phyloP scores from a whole-genome alignment of 2,113 vertebrate genomes.

The Lepidothrix coronata region DNA sequence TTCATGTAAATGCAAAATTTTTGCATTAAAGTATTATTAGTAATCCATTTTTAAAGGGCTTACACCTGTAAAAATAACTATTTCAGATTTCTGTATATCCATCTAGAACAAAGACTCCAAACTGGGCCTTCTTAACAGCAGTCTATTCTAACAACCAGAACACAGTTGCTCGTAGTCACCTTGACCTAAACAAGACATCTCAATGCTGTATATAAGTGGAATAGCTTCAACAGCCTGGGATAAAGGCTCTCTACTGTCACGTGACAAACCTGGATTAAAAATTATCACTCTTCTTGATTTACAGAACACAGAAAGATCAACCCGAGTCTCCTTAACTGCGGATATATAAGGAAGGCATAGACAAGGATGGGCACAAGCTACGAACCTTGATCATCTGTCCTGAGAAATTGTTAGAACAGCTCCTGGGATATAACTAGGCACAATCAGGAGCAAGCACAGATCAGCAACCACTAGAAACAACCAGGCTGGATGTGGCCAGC shows the following conservation, averaged over 20 bases:
- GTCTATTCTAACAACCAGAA: neutral
- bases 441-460: neutral
- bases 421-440: neutral
- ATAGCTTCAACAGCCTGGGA: neutral
- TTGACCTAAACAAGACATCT: neutral
- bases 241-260: neutral
- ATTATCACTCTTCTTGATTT: neutral
- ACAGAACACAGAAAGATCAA: neutral
- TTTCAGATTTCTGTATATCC: neutral
- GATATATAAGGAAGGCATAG: neutral
- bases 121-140: neutral
- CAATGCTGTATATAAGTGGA: neutral
- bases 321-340: neutral
- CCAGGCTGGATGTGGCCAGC: neutral
- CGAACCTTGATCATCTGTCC: neutral
- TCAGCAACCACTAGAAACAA: neutral
- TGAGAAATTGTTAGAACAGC: neutral
- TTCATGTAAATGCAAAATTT: neutral
- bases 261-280: neutral
- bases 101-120: neutral
- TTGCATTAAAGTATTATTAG: neutral
- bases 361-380: neutral
- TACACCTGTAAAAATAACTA: neutral
- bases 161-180: neutral
- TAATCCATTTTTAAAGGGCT: neutral